Evolutionary conservation across 2,888 invertebrate species (phyloP), one percentile per base, ranked within the genome.

Genomic region (Stratiomys singularior): DNA sequence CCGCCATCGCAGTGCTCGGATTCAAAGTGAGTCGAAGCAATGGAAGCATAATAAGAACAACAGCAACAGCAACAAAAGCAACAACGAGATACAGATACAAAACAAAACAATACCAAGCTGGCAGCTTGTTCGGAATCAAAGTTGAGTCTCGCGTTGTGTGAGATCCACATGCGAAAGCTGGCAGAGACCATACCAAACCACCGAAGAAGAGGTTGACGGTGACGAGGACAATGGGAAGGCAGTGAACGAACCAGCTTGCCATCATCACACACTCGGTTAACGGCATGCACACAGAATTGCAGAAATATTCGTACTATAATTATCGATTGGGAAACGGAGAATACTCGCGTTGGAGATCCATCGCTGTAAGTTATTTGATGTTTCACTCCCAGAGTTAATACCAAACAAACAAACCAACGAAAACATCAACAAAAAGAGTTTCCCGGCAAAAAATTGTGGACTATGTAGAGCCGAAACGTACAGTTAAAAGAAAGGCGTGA

Each of bases 1-100:
- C 47, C 69, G 69, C 69, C 47, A 69, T 69, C 46, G 46, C 69
- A 23, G 27, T 46, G 46, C 64, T 7, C 64, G 21, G 37, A 28
- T 21, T 30, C 64, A 30, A 27, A 15, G 30, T 23, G 28, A 64
- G 11, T 30, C 64, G 28, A 27, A n/a, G 64, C 60, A 60, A 60
- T 60, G 11, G 23, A 15, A 11, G 21, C 11, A 21, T 21, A 60
- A 60, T 23, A 25, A 60, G 21, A 60, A 25, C 23, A 60, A 18
- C 11, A 21, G 7, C 11, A 0, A 25, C 11, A 0, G 23, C 21
- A 25, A 25, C 23, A 64, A 64, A 27, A 30, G 15, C 58, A 60
- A 25, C 11, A 28, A 64, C 27, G 64, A 64, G 18, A 60, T 23
- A 60, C 23, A 21, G 25, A 15, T 9, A 27, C 27, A 64, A 64